Evolutionary conservation across 2,797 vertebrate species (phyloP).

Genomic region (Odontamblyopus lacepedii): DNA sequence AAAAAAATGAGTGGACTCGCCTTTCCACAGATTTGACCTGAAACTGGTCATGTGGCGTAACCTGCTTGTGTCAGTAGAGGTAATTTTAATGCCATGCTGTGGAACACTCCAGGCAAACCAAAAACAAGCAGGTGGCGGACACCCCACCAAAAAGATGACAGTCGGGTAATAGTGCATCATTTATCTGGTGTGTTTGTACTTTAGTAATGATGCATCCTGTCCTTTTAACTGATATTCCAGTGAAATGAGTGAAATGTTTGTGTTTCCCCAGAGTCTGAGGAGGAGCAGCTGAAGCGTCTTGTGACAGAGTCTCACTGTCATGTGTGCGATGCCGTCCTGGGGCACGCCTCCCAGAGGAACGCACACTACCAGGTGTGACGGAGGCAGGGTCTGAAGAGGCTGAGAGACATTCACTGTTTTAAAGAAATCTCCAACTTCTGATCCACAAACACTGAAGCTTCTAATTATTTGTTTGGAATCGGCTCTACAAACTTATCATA

Average conservation of each 20-base stretch:
- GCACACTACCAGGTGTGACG: constrained; percentile 85
- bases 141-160: not conserved
- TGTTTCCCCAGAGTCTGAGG: constrained; percentile 27
- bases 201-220: not conserved
- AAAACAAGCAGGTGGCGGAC: not conserved
- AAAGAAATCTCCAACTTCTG: no score
- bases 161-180: no score
- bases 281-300: constrained; percentile 69
- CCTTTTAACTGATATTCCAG: not conserved
- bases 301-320: constrained; percentile 85
- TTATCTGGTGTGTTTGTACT: no score
- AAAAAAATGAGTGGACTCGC: not conserved
- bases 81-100: not conserved
- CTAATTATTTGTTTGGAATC: no score
- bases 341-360: constrained; percentile 81
- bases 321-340: constrained; percentile 82
- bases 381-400: no score
- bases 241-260: not conserved
- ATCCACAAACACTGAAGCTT: no score
- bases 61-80: not conserved
- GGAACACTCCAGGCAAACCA: no score
- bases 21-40: not conserved
- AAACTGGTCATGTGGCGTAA: not conserved
- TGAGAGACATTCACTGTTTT: no score
- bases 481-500: no score